These are phyloP conservation scores for Ctenopoma multispine DNA, from an alignment of 2,797 vertebrate genomes.

Conservation along the genomic window DNA sequence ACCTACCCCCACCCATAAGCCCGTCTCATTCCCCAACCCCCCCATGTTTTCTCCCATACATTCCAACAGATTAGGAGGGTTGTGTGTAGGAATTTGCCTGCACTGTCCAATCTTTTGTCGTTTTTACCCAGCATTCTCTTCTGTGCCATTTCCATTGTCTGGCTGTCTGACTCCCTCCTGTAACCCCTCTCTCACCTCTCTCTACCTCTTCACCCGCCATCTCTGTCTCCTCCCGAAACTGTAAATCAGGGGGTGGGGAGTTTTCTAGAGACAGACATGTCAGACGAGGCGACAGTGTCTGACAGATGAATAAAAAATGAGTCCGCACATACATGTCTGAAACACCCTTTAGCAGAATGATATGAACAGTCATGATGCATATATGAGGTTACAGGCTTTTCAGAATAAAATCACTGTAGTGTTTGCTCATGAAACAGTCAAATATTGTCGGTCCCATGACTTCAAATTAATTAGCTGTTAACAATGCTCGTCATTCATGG, in stretches of 20 bases:
- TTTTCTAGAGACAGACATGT: constrained; percentile 12
- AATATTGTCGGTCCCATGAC: constrained; percentile 5
- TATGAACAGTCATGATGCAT: background rate
- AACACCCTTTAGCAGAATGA: background rate
- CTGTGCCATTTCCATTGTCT: constrained; percentile 42
- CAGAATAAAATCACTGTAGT: background rate
- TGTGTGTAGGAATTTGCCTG: constrained; percentile 59
- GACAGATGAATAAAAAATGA: constrained; percentile 28
- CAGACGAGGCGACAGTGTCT: constrained; percentile 23
- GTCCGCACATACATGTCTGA: background rate
- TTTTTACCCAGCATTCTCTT: constrained; percentile 57
- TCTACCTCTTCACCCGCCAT: background rate
- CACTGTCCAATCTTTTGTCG: constrained; percentile 62
- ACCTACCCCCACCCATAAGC: constrained; percentile 46
- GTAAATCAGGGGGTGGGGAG: constrained; percentile 4
- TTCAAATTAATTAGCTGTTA: constrained; percentile 28
- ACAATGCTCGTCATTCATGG: constrained; percentile 14
- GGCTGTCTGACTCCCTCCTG: constrained; percentile 37
- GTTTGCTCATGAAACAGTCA: constrained; percentile 16
- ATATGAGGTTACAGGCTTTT: constrained; percentile 17
- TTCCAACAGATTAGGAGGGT: constrained; percentile 53
- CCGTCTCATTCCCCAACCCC: constrained; percentile 36
- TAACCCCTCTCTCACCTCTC: background rate
- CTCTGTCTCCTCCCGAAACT: constrained; percentile 2
- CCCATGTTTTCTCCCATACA: constrained; percentile 54